Base-by-base conservation (phyloP, 1,140 invertebrate genomes). In the Zaprionus davidi region DNA sequence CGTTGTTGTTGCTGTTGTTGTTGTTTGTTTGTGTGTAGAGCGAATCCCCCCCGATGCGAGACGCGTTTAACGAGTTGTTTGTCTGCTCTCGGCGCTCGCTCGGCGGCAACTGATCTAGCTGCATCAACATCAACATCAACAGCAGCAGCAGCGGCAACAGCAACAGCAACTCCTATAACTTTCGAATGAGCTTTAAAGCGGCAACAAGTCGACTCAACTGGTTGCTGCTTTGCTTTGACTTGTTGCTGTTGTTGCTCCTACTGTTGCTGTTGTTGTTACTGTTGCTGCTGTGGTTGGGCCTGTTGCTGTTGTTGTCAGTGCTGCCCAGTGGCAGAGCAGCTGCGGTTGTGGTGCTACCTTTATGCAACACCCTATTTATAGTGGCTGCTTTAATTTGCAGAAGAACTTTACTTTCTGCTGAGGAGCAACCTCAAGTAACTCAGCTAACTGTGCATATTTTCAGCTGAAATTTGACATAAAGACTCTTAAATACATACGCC, bases 101-200 rank as follows among this genome's bases (percentile, higher is more conserved):
- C 74, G 57, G 78, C 84, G 78, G 84, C 84, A 78, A 87, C 84
- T 88, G 74, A 87, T 77, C 70, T 70, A 60, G 60, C 28, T n/a
- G 49, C 46, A 15, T 38, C 51, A 34, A 72, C 64, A 67, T 34
- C 59, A 31, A 12, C 67, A 64, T 58, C 64, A 49, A 79, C 76
- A 86, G 76, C 76, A 49, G 44, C 28, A 70, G 13, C 74, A 44
- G 12, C 64, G 68, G n/a, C 62, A 78, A 17, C 73, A 66, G 38
- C 67, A 79, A 31, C 77, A 80, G 68, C 55, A 79, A 49, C 66
- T 41, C 56, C 44, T 68, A 62, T 88, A 78, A 88, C 83, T 87
- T 87, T 88, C 83, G 77, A 87, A 87, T 88, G 74, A 87, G 83
- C 83, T 87, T 86, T 68, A 76, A 76, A 81, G 75, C 68, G 60